phyloP scores from a whole-genome alignment of 2,113 vertebrate species.

The Lepisosteus osseus region DNA sequence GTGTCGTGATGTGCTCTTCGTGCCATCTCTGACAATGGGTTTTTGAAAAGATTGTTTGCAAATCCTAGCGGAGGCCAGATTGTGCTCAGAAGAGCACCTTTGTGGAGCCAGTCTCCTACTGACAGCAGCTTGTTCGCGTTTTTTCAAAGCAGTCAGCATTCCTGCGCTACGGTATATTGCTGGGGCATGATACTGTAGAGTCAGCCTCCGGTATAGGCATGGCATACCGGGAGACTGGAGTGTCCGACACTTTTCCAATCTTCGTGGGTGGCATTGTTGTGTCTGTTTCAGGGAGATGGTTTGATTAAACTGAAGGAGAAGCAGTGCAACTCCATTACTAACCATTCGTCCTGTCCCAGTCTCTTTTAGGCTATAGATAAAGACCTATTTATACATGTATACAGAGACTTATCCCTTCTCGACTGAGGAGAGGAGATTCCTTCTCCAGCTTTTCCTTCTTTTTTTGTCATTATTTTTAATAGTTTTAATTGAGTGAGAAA shows the following conservation, averaged over 20 bases:
- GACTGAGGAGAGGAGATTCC: too few species aligned
- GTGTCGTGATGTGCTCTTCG: constrained; percentile 17
- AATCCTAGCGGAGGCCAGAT: neutral
- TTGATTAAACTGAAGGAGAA: neutral
- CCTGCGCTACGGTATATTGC: neutral
- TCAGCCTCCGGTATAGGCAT: neutral
- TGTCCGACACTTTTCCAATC: too few species aligned
- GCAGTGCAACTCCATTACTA: neutral
- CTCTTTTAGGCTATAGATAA: too few species aligned
- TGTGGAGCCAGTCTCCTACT: constrained; percentile 13
- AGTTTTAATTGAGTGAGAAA: too few species aligned
- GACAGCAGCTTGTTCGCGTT: neutral
- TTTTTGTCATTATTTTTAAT: too few species aligned
- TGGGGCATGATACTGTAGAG: neutral
- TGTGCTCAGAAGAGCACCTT: constrained; percentile 17
- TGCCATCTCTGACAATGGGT: constrained; percentile 23
- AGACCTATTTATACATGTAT: too few species aligned
- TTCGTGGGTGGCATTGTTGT: neutral
- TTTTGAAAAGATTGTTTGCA: constrained; percentile 8
- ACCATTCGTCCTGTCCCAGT: neutral
- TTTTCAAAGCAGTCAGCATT: constrained; percentile 2
- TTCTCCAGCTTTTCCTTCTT: too few species aligned
- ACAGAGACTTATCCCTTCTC: too few species aligned
- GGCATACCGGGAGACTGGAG: neutral
- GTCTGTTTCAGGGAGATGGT: neutral